Base-by-base conservation (phyloP, 1,140 invertebrate genomes). In the Macrocentrus cingulum region DNA sequence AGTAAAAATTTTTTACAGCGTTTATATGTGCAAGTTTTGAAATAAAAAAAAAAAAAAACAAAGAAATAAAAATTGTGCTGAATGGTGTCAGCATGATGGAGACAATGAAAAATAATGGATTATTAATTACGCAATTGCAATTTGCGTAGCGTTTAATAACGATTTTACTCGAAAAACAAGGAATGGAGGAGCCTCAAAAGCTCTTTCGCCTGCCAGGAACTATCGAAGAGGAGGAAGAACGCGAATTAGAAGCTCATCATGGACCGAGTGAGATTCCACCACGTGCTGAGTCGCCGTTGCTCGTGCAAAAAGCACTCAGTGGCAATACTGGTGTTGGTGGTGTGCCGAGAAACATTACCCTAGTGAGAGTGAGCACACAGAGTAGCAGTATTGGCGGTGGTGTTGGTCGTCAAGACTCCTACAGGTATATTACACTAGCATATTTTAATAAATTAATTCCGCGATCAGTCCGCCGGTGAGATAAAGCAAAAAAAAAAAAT, bases 161-260 rank as follows among this genome's bases (percentile, higher is more conserved):
- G n/a, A n/a, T n/a, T n/a, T n/a, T n/a, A n/a, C n/a, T n/a, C n/a
- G n/a, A n/a, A n/a, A n/a, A n/a, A 44, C 18, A 22, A 46, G 18
- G 45, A 41, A 70, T 71, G 70, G 69, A 70, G 56, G 70, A 70
- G 56, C 66, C 63, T n/a, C 68, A 71, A 45, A 76, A 77, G 52
- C 61, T 78, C 8, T 79, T 79, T 50, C 72, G 67, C 19, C 63
- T 75, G 19, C 76, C 77, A 2, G 75, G 76, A 0, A 75, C 71
- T 11, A 76, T 76, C 48, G 76, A 77, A 57, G 77, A 78, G 29
- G 74, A 76, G 48, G 74, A 77, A 23, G 66, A 70, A 39, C 59
- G 60, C 34, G 62, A 59, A 1, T 34, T 22, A 6, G 61, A 66
- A 18, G 52, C 32, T 11, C 1, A 46, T 5, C 16, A 22, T 1